Percentiles rank a stretch among this genome's conserved stretches.
These are phyloP conservation scores for Vicugna pacos DNA, from an alignment of 2,113 vertebrate genomes.

Conservation along the genomic window DNA sequence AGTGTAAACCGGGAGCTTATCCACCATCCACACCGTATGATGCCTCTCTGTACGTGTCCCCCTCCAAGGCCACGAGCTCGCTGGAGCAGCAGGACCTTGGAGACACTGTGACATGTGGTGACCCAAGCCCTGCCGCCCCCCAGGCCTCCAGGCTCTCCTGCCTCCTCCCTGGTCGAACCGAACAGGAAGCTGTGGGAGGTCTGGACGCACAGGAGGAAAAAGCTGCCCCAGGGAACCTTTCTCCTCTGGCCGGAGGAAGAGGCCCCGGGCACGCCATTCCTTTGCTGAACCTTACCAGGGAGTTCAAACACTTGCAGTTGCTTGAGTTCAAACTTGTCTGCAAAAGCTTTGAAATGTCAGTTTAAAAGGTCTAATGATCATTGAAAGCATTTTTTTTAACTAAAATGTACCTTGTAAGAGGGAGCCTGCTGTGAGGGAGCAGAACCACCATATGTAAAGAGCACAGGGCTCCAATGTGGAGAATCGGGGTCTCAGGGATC, in stretches of 20 bases:
- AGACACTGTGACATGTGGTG: accelerated
- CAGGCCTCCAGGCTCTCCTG: not conserved
- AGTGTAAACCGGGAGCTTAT: accelerated
- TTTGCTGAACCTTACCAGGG: not conserved
- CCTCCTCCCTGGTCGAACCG: too few relatives aligned
- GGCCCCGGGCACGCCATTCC: accelerated
- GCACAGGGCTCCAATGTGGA: not conserved
- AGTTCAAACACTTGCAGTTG: not conserved
- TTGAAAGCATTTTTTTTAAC: not conserved
- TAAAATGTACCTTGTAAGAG: not conserved
- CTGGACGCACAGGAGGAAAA: not conserved
- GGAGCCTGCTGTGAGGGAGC: accelerated
- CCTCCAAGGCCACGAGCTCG: accelerated
- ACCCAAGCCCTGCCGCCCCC: accelerated
- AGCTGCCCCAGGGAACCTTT: not conserved
- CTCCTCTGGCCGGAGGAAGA: not conserved
- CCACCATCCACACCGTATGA: accelerated
- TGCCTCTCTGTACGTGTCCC: accelerated
- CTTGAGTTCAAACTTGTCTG: not conserved
- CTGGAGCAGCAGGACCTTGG: accelerated
- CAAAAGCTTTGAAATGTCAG: not conserved
- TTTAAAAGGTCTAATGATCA: not conserved
- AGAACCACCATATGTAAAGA: not conserved
- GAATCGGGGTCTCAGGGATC: accelerated
- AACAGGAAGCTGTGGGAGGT: accelerated